These are phyloP conservation scores for Drosophila diplacantha DNA, from an alignment of 2,888 invertebrate species.

Conservation along the genomic window DNA sequence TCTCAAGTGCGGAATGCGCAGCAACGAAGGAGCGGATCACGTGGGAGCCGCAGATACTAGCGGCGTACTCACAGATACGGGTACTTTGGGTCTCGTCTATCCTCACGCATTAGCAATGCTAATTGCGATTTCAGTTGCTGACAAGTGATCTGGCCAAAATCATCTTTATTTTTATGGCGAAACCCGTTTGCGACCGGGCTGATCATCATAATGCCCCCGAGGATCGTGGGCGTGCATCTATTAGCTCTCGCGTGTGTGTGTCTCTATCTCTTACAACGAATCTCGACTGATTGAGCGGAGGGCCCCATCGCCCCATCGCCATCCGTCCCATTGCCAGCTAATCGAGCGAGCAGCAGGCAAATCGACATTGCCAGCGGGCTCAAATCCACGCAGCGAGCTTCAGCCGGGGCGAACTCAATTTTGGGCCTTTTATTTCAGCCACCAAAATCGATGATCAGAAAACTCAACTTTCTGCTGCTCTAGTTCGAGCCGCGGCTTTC, in stretches of 20 bases:
- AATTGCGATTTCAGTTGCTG: slow-evolving; percentile 52
- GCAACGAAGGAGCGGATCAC: slow-evolving; percentile 17
- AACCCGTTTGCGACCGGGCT: slow-evolving; percentile 55
- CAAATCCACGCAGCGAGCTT: background rate
- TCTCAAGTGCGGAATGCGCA: slow-evolving; percentile 32
- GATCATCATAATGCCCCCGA: slow-evolving; percentile 26
- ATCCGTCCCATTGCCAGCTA: slow-evolving; percentile 26
- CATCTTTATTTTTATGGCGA: slow-evolving; percentile 67
- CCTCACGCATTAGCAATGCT: slow-evolving; percentile 64
- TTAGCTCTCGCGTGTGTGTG: slow-evolving; percentile 45
- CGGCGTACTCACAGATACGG: slow-evolving; percentile 38
- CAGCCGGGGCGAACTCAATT: slow-evolving; percentile 9
- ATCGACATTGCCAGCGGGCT: slow-evolving; percentile 39
- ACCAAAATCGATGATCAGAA: slow-evolving; percentile 38
- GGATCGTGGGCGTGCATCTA: slow-evolving; percentile 70
- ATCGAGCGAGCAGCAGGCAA: slow-evolving; percentile 36
- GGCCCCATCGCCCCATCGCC: background rate
- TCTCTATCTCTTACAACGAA: slow-evolving; percentile 56
- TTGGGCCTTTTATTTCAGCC: slow-evolving; percentile 15
- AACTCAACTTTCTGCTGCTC: slow-evolving; percentile 24
- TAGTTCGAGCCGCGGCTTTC: slow-evolving; percentile 11
- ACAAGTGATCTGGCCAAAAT: slow-evolving; percentile 65
- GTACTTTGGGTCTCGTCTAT: slow-evolving; percentile 42
- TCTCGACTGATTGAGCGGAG: slow-evolving; percentile 13
- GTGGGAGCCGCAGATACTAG: slow-evolving; percentile 38